phyloP scores from a whole-genome alignment of 2,797 vertebrate genomes.

The Danio jaintianensis region DNA sequence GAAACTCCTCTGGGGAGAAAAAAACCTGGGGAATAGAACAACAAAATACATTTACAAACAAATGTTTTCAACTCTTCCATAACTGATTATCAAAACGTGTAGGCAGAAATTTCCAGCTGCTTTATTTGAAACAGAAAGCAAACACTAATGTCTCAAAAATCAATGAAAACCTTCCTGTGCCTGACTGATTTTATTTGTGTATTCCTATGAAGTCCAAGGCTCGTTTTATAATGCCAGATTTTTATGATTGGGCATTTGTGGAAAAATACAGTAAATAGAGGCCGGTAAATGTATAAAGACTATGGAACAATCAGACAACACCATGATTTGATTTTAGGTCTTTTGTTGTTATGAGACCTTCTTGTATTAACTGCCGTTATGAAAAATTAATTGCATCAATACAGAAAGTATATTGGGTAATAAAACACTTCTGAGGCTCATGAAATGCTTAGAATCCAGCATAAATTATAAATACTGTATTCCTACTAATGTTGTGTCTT shows the following conservation, averaged over 20 bases:
- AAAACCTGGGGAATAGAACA: constrained; percentile 12
- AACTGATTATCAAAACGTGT: constrained; percentile 16
- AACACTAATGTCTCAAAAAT: constrained; percentile 5
- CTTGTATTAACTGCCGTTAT: constrained; percentile 33
- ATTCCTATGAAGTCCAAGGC: constrained; percentile 1
- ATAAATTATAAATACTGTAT: constrained; percentile 23
- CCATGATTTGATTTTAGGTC: constrained; percentile 7
- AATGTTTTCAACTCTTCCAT: constrained; percentile 14
- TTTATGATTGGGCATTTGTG: background rate
- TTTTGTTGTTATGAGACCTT: constrained; percentile 13
- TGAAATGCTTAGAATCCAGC: constrained; percentile 22
- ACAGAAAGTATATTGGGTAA: constrained; percentile 26
- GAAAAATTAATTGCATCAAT: constrained; percentile 27
- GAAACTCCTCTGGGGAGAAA: constrained; percentile 30
- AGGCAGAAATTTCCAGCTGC: background rate
- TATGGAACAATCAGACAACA: constrained; percentile 10
- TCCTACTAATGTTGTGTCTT: background rate
- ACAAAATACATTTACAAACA: constrained; percentile 13
- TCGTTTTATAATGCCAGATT: constrained; percentile 1
- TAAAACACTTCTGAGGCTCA: constrained; percentile 7
- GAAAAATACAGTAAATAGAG: constrained; percentile 14
- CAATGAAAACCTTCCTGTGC: constrained; percentile 20
- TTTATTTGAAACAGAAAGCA: background rate
- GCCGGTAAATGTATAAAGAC: constrained; percentile 30
- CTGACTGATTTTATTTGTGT: constrained; percentile 13